Base-by-base conservation (phyloP, 2,797 vertebrate species). In the Buceros bicornis region DNA sequence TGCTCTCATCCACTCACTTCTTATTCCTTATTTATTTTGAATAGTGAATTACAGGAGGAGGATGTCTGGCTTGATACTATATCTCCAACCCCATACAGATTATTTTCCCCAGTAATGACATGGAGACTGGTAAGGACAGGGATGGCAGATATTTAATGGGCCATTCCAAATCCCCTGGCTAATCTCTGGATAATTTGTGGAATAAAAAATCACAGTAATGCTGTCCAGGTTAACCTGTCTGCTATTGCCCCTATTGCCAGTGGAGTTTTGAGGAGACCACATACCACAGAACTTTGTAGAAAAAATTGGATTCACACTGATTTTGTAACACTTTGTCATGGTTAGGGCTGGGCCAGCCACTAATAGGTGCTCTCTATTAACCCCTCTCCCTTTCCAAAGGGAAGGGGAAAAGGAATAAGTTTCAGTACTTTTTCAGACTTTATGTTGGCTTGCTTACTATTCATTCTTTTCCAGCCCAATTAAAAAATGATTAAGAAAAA, bases 281-380 rank as follows among this genome's bases (percentile, higher is more conserved):
- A 66, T 33, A 45, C 26, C 40, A 61, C 17, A 56, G 48, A n/a
- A 81, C 19, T 24, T 51, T 33, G 24, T 5, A 37, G 31, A 10
- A 31, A 33, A 67, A 40, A 19, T 0, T 5, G 6, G 7, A 56
- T 45, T 76, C 22, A 26, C 0, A 0, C 8, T 51, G 3, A 33
- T 48, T 79, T 78, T 50, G 3, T 47, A 82, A 60, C 24, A 50
- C 54, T 81, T 78, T 45, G 37, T 40, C 37, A 40, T 40, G 37
- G 37, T 40, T 40, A 40, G 37, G 37, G 37, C 37, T 40, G 37
- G 37, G 37, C 37, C 37, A 40, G 37, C 37, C 37, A 40, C 37
- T 40, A 40, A 40, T 40, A 40, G 37, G 12, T 40, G 37, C 37
- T 40, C 37, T 40, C 37, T 40, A 40, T 40, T 40, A 40, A 40